Percentiles rank a stretch among this genome's conserved stretches.
These are phyloP conservation scores for Diarsia rubi DNA, from an alignment of 2,888 invertebrate genomes.

Conservation along the genomic window DNA sequence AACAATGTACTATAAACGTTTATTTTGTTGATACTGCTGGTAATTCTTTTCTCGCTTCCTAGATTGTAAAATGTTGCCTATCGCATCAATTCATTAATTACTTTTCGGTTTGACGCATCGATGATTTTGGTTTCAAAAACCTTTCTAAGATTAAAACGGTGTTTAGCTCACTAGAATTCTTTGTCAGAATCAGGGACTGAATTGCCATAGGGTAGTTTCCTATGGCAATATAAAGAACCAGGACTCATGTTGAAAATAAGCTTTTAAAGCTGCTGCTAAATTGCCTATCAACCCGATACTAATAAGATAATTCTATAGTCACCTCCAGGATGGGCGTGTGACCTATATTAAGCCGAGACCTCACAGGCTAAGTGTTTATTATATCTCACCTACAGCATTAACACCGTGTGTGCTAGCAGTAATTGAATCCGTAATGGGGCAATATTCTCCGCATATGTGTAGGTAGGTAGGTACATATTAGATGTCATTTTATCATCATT, in stretches of 20 bases:
- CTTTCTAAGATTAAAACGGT: no score
- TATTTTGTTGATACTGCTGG: no score
- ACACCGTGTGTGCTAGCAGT: slow-evolving; percentile 28
- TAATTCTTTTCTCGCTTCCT: no score
- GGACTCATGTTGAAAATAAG: not conserved
- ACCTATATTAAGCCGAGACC: slow-evolving; percentile 46
- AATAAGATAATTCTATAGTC: slow-evolving; percentile 29
- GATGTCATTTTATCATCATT: not conserved
- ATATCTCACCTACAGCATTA: slow-evolving; percentile 44
- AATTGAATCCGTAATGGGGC: slow-evolving; percentile 47
- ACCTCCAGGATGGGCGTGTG: slow-evolving; percentile 9
- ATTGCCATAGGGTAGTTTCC: no score
- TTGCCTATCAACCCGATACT: slow-evolving; percentile 17
- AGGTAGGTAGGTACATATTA: not conserved
- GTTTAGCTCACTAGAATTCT: no score
- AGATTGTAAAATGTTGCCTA: no score
- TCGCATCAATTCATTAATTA: no score
- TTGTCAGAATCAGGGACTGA: no score
- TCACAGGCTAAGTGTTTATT: slow-evolving; percentile 51
- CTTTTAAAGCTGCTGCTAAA: not conserved
- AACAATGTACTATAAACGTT: no score
- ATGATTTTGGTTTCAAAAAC: no score
- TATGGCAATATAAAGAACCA: no score
- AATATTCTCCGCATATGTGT: slow-evolving; percentile 26
- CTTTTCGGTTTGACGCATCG: no score